Evolutionary conservation across 2,888 invertebrate species (phyloP), one percentile per base, ranked within the genome.

Genomic region (Acleris cristana): DNA sequence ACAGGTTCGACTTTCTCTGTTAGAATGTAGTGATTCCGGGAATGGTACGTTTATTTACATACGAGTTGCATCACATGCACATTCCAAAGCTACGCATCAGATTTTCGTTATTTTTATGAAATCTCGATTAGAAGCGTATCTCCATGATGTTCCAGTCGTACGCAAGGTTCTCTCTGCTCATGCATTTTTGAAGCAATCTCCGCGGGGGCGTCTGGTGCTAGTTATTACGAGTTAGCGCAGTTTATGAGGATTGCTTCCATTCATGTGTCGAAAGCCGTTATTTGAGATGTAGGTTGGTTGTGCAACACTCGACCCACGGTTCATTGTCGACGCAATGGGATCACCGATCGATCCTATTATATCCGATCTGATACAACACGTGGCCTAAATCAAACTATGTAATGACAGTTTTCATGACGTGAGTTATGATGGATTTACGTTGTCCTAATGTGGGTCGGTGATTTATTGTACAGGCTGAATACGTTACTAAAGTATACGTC

Each of bases 271-370:
- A 82, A 86, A 87, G 79, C 77, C 74, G 81, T 83, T 81, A 81
- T 76, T 78, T 76, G 74, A 74, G 81, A 77, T 74, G 78, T 74
- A 69, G 75, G 73, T 65, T 73, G 79, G 80, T 90, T 88, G 86
- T 81, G 87, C 77, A 89, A 90, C 74, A 71, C 58, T 69, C 87
- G 84, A 81, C 85, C 85, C 83, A 85, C 88, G 79, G 85, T 85
- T 88, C 86, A 86, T 87, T 88, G 89, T 87, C 84, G 81, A 77
- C 78, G 74, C 80, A 84, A 80, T 83, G 82, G 76, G 81, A 83
- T 78, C 76, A 79, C 82, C 73, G 76, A 80, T 85, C 82, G 81
- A 84, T 83, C 79, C 83, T 79, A 87, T 87, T 86, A 83, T 84
- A 82, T 84, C 80, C 76, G 73, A 74, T 74, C 74, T 56, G 72